A percentile compares a stretch with the other conserved stretches of the same genome.
Conservation (phyloP, 2,888 invertebrate genomes). For the Melanostoma mellinum region DNA sequence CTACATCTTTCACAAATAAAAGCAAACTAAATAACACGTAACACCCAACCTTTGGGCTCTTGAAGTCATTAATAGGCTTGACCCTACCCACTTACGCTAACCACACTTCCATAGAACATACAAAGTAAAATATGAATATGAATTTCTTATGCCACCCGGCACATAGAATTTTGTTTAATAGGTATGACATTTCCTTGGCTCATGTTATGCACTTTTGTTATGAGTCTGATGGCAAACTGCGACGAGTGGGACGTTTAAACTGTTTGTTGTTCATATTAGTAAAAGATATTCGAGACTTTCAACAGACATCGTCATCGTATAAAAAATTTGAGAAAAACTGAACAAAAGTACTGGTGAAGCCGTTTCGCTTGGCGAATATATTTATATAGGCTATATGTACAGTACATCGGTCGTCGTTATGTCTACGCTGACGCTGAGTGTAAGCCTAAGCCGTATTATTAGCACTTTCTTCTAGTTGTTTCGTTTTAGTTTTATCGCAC, state of each 20-base stretch:
- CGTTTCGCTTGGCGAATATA: too few species aligned
- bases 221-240: background rate
- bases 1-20: too few species aligned
- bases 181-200: too few species aligned
- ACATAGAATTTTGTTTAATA: too few species aligned
- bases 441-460: constrained; percentile 34
- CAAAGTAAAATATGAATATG: background rate
- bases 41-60: constrained; percentile 33
- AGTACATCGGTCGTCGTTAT: constrained; percentile 29
- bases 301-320: constrained; percentile 9
- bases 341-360: too few species aligned
- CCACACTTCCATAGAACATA: constrained; percentile 12
- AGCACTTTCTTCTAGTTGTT: constrained; percentile 10
- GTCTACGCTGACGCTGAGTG: constrained; percentile 22
- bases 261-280: too few species aligned
- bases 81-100: constrained; percentile 54
- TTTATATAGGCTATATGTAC: too few species aligned
- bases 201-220: constrained; percentile 10
- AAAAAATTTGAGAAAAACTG: too few species aligned
- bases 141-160: too few species aligned
- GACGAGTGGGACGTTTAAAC: too few species aligned
- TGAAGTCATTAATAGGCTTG: constrained; percentile 37
- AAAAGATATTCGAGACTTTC: too few species aligned
- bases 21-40: background rate
- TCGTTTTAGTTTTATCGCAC: constrained; percentile 39